phyloP scores from a whole-genome alignment of 2,113 vertebrate genomes.

The Solea solea region DNA sequence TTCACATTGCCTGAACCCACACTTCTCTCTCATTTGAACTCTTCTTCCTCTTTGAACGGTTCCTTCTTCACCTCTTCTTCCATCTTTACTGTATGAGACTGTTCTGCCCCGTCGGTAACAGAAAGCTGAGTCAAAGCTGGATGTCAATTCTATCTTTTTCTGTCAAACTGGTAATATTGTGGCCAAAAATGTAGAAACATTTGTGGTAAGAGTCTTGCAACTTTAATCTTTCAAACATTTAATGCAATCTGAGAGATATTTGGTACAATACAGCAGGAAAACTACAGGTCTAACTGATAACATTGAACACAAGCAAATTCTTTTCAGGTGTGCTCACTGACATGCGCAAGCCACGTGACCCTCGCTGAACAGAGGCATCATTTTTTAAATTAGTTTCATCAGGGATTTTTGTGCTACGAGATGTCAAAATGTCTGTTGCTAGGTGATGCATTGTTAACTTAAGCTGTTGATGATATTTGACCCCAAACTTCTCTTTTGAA shows the following conservation, averaged over 20 bases:
- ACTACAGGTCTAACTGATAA: slow-evolving; percentile 4
- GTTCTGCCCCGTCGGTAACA: neutral
- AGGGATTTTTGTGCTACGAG: neutral
- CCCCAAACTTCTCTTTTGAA: neutral
- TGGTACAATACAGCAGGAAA: neutral
- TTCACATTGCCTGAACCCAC: neutral
- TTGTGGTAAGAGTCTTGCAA: no score
- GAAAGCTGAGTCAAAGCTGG: neutral
- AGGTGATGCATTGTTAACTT: neutral
- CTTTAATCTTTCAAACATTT: neutral
- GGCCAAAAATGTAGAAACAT: no score
- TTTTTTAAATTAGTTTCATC: neutral
- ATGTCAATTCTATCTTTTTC: no score
- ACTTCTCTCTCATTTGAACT: slow-evolving; percentile 31
- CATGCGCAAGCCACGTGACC: neutral
- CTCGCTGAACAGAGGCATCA: neutral
- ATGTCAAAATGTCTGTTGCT: neutral
- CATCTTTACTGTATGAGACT: slow-evolving; percentile 5
- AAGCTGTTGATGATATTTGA: neutral
- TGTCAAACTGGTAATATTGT: no score
- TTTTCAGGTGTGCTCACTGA: neutral
- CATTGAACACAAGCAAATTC: neutral
- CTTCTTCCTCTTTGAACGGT: slow-evolving; percentile 46
- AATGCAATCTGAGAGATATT: neutral
- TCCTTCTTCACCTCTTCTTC: slow-evolving; percentile 29